Base-by-base conservation (phyloP, 2,888 invertebrate species). In the Acrobasis consociella region DNA sequence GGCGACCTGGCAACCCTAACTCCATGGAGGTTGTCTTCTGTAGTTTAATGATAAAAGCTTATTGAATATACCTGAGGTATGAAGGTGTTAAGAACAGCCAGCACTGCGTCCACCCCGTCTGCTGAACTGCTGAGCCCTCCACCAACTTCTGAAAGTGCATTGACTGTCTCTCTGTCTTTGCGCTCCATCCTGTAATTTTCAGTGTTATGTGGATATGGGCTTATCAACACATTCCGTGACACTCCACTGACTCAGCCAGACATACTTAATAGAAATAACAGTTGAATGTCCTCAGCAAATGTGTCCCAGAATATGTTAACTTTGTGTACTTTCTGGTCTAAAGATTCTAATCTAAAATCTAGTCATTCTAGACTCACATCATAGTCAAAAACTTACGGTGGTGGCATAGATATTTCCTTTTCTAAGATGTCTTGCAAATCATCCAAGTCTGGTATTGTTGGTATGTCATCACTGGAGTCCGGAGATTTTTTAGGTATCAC, bases 401-500 rank as follows among this genome's bases (percentile, higher is more conserved):
- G 81, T 9, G 88, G 87, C 65, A 83, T 77, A 22, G 86, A 82
- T 73, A 91, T 83, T 70, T 91, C 92, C 65, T 88, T 93, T 64
- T 92, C 91, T 46, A 91, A 68, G 63, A 88, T 87, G 64, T 93
- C 93, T 69, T 91, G 89, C 49, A 92, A 75, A 53, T 93, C 93
- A 67, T 93, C 93, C 49, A 91, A 70, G 68, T 93, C 93, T 9
- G 93, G 93, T 73, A 93, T 89, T 1, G 93, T 93, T 10, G 93
- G 93, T 61, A 93, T 93, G 65, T 93, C 93, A 67, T 92, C 91
- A 66, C 85, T 81, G 2, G 87, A 87, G 50, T 90, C 90, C 1
- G 87, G 84, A 0, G 87, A 85, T 66, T 87, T 91, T 64, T 86
- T 89, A 1, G 93, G 92, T 65, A 93, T 86, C 22, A 89, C 75